Conservation (phyloP, 1,140 invertebrate genomes). For the Lasaia peninsularis region DNA sequence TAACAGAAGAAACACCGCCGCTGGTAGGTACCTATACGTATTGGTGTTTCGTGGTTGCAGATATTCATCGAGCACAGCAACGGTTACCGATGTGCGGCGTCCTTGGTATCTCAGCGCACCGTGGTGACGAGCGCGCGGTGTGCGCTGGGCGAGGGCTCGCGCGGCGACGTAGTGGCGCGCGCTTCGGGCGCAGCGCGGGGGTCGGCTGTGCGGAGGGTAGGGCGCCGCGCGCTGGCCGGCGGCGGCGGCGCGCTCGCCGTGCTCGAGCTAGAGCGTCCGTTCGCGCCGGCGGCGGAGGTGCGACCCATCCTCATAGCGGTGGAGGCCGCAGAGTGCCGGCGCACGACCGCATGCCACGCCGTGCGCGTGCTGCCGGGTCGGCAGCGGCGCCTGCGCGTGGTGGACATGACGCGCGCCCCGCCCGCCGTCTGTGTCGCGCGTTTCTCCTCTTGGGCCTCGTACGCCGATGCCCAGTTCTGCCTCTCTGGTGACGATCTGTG, state of each 20-base stretch:
- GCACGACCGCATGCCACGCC: conserved; percentile 36
- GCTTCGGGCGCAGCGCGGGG: conserved; percentile 20
- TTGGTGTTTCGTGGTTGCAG: conserved; percentile 19
- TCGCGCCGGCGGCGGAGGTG: conserved; percentile 33
- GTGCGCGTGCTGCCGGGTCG: conserved; percentile 26
- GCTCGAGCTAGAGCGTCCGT: conserved; percentile 45
- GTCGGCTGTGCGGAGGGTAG: conserved; percentile 23
- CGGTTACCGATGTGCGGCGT: conserved; percentile 38
- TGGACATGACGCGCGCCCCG: conserved; percentile 24
- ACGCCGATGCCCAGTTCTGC: conserved; percentile 26
- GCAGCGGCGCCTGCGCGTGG: conserved; percentile 34
- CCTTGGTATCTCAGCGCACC: conserved; percentile 44
- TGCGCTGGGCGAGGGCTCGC: conserved; percentile 27
- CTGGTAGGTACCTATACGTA: not conserved
- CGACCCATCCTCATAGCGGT: conserved; percentile 46
- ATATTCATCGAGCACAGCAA: conserved; percentile 39
- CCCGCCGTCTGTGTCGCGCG: conserved; percentile 25
- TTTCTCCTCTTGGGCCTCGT: conserved; percentile 28
- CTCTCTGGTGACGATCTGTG: conserved; percentile 34
- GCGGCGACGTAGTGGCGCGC: conserved; percentile 26
- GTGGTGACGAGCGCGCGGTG: conserved; percentile 42
- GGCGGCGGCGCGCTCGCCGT: conserved; percentile 32
- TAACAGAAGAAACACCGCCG: not conserved
- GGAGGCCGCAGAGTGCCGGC: conserved; percentile 25
- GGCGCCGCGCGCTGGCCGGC: conserved; percentile 26